Base-by-base conservation (phyloP, 2,888 invertebrate species). In the Helobdella robusta region DNA sequence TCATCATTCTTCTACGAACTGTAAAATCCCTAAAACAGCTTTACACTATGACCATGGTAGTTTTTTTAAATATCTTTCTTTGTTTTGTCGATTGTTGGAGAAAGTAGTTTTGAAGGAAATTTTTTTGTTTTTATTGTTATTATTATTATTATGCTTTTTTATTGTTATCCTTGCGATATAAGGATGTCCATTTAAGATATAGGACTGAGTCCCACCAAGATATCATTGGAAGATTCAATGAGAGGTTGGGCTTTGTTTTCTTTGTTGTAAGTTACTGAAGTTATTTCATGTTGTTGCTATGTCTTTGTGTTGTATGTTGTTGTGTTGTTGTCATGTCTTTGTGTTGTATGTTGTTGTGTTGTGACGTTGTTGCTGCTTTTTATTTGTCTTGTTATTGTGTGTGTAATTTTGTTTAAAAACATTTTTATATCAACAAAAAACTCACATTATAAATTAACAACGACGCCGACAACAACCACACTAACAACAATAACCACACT, bases 121-220 rank as follows among this genome's bases (percentile, higher is more conserved):
- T n/a, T 20, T 52, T 8, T 8, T 11, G 23, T 20, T 52, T 35
- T 25, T 11, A 67, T 59, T 59, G 25, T 59, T 69, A 68, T 81
- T 82, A 66, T 90, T 95, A 75, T 84, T 95, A n/a, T 80, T 95
- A 0, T 92, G 93, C 0, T 79, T 97, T 68, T 85, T 89, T 0
- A 87, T 89, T 23, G 28, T 56, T 30, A 3, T 28, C 18, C 3
- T 65, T 72, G 73, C 2, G 71, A 82, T 83, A 69, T 91, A 71
- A 82, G 82, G 98, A 98, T 83, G 94, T 98, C 0, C 98, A 98
- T 82, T 86, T 90, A 70, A 84, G 91, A 72, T 93, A 89, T 77
- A 85, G 95, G 71, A 98, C 97, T 0, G 95, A 97, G 82, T 89
- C 93, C 0, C 90, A 95, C 77, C 86, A 88, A 75, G 87, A 90